Conservation (phyloP, 2,888 invertebrate species). For the Diachrysia chrysitis region DNA sequence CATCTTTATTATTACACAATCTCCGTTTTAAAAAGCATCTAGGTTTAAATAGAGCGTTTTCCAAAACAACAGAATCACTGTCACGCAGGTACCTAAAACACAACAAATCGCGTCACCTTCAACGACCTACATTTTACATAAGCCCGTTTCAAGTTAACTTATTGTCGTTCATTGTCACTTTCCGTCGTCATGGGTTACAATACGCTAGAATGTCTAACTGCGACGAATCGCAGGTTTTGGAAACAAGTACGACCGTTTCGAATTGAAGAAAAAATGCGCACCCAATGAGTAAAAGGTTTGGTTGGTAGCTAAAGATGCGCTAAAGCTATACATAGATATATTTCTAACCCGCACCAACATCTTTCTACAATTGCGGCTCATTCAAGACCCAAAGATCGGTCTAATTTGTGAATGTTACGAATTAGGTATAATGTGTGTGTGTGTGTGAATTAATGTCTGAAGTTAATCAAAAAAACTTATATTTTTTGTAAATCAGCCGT, state of each 20-base stretch:
- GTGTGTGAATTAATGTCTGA: no score
- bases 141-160: slow-evolving; percentile 17
- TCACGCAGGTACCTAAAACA: not conserved
- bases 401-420: no score
- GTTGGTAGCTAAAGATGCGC: slow-evolving; percentile 5
- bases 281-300: slow-evolving; percentile 30
- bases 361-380: no score
- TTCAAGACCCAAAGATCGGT: no score
- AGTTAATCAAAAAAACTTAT: no score
- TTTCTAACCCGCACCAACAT: no score
- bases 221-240: slow-evolving; percentile 57
- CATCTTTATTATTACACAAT: not conserved
- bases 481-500: no score
- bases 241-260: slow-evolving; percentile 55
- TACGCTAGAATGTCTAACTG: slow-evolving; percentile 47
- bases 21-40: not conserved
- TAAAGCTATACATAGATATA: not conserved
- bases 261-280: slow-evolving; percentile 51
- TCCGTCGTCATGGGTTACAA: slow-evolving; percentile 39
- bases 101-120: slow-evolving; percentile 14
- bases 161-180: slow-evolving; percentile 56
- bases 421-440: no score
- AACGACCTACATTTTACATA: slow-evolving; percentile 33
- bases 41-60: not conserved
- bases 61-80: not conserved